phyloP scores from a whole-genome alignment of 2,113 vertebrate genomes.

The Myiozetetes cayanensis region DNA sequence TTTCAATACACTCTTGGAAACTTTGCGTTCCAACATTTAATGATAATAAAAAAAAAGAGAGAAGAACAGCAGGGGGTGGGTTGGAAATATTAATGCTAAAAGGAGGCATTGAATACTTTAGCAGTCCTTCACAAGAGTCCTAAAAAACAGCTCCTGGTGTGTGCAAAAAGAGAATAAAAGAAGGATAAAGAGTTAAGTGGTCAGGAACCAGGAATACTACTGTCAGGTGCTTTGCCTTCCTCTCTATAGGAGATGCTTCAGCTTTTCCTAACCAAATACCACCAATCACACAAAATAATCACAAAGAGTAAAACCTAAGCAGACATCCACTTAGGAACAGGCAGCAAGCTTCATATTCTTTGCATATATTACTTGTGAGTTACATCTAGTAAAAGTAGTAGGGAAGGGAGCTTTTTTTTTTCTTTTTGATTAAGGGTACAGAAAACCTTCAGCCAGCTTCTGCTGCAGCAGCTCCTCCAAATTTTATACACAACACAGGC shows the following conservation, averaged over 20 bases:
- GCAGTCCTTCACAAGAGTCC: background rate
- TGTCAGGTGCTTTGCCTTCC: background rate
- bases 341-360: background rate
- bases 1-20: slow-evolving; percentile 28
- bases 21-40: slow-evolving; percentile 39
- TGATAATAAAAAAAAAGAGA: slow-evolving; percentile 35
- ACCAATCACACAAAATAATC: background rate
- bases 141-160: background rate
- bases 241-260: background rate
- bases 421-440: background rate
- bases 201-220: background rate
- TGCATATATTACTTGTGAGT: background rate
- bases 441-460: background rate
- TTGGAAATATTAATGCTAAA: slow-evolving; percentile 40
- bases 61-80: background rate
- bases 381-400: background rate
- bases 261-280: background rate
- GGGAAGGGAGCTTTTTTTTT: background rate
- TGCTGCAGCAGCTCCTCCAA: background rate
- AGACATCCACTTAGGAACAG: background rate
- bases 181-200: background rate
- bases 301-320: background rate
- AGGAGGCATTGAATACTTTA: slow-evolving; percentile 46
- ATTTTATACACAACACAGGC: background rate
- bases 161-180: background rate